Evolutionary conservation across 2,888 invertebrate species (phyloP), one percentile per base, ranked within the genome.

Genomic region (Drosophila kuntzei): DNA sequence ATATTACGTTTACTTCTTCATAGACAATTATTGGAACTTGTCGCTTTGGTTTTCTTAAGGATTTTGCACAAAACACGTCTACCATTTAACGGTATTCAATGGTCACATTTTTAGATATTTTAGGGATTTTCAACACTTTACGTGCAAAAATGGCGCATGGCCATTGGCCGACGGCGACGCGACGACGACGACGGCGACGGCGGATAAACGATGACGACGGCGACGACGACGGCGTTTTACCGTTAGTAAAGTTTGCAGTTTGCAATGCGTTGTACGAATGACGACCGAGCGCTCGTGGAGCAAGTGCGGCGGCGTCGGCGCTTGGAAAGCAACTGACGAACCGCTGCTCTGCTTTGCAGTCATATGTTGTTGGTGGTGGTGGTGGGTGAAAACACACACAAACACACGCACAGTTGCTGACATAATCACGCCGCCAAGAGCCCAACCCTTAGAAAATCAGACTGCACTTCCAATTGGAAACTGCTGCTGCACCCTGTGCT

Each of bases 401-500:
- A 37, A 50, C 27, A 27, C 62, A 60, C 32, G 55, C 49, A 64
- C 20, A 55, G 65, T 47, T 62, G 72, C 87, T 89, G 89, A 89
- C 90, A 89, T 89, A 89, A 89, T 89, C 89, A 89, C 72, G 72
- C 60, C 72, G 72, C 60, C 58, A 58, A 66, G 78, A 76, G 85
- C 87, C 85, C 89, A 89, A 89, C 90, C 89, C 84, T 86, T 85
- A 88, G 79, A 68, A 80, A 80, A 76, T 78, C 80, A 53, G 61
- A 76, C 62, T 81, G 81, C 80, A 83, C 71, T 83, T 83, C 87
- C 83, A 86, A 83, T 83, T 86, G 87, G 87, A 83, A 82, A 60
- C 53, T 63, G 51, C 63, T 75, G 85, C 83, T 84, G 86, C 85
- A 85, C 85, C 86, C 86, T 88, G 88, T 86, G 79, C 76, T 65